Conservation (phyloP, 2,113 vertebrate species). For the Rhineura floridana region DNA sequence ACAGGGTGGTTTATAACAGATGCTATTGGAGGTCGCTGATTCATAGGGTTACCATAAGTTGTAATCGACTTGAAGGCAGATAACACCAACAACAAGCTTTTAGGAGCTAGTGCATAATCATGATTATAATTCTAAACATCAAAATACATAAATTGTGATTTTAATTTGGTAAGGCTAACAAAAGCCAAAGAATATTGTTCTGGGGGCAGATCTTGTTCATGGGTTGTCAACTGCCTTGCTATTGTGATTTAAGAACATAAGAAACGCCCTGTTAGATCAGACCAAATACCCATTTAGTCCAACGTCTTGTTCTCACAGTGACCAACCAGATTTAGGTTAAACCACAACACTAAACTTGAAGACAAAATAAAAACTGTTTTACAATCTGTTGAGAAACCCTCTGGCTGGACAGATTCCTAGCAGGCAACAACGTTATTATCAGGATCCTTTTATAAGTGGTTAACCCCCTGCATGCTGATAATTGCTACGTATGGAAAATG, state of each 20-base stretch:
- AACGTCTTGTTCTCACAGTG: no score
- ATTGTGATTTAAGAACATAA: no score
- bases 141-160: no score
- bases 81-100: no score
- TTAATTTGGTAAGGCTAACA: not conserved
- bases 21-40: no score
- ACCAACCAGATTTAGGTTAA: no score
- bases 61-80: no score
- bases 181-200: not conserved
- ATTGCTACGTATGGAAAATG: not conserved
- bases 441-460: slow-evolving; percentile 30
- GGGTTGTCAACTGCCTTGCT: not conserved
- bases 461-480: not conserved
- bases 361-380: slow-evolving; percentile 33
- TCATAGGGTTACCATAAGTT: no score
- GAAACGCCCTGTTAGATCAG: not conserved
- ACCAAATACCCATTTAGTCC: no score
- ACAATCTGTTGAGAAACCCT: not conserved
- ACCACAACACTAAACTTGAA: no score
- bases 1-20: no score
- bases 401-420: slow-evolving; percentile 19
- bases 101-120: not conserved
- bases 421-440: slow-evolving; percentile 4
- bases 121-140: not conserved
- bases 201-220: not conserved